phyloP scores from a whole-genome alignment of 2,113 vertebrate species.

The Hystrix cristata region DNA sequence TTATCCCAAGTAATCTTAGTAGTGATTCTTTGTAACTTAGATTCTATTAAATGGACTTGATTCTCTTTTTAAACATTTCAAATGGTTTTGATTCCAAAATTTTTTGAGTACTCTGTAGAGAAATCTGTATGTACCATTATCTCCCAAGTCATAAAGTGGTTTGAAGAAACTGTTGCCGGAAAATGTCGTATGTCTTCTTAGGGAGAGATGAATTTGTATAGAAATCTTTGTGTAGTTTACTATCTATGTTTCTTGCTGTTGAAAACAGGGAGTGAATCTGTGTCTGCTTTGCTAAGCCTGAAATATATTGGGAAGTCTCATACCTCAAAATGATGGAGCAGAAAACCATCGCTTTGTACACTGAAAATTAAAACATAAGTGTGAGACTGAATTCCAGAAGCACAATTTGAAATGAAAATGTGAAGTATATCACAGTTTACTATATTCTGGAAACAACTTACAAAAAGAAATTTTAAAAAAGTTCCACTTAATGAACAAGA shows the following conservation, averaged over 20 bases:
- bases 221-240: slow-evolving; percentile 22
- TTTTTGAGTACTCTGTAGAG: not conserved
- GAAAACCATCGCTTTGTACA: not conserved
- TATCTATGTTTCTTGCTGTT: slow-evolving; percentile 21
- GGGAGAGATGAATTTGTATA: not conserved
- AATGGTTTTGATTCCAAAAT: slow-evolving; percentile 10
- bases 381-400: not conserved
- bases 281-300: slow-evolving; percentile 23
- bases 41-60: slow-evolving; percentile 12
- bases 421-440: slow-evolving; percentile 42
- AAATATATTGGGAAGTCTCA: not conserved
- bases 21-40: slow-evolving; percentile 26
- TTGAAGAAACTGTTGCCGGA: slow-evolving; percentile 15
- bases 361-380: slow-evolving; percentile 27
- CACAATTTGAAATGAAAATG: slow-evolving; percentile 44
- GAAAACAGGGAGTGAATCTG: not conserved
- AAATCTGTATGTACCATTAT: not conserved
- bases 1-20: not conserved
- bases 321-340: not conserved
- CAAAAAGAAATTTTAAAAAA: slow-evolving; percentile 8
- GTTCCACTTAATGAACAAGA: not conserved
- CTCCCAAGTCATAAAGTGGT: slow-evolving; percentile 22
- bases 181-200: not conserved
- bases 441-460: not conserved
- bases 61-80: not conserved